Base-by-base conservation (phyloP, 37 sponge, comb jelly and placozoan species). In the Beroe forskalii region DNA sequence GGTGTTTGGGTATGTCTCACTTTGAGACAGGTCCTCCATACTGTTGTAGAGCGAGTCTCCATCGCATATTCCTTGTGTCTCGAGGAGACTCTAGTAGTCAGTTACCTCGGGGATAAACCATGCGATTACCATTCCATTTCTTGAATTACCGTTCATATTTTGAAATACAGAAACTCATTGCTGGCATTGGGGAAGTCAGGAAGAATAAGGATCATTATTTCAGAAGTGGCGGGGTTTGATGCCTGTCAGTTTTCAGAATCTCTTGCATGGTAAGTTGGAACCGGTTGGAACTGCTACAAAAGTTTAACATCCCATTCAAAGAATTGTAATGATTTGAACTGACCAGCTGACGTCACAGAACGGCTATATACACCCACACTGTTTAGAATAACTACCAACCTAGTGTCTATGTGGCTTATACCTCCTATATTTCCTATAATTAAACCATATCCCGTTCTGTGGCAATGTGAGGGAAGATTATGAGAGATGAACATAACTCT, bases 31-130 rank as follows among this genome's bases (percentile, higher is more conserved):
- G 55, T 39, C 86, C 86, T 80, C 86, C 86, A 38, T 38, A 80
- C 43, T 80, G 86, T 80, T 80, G 86, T 48, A 80, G 17, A 80
- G 17, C 55, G 42, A 80, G 86, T 80, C 86, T 80, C 86, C 86
- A 80, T 80, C 42, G 86, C 86, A 80, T 80, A 80, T 80, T 80
- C 86, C 86, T 80, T 80, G 86, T 25, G 86, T 80, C 86, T 80
- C 86, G 86, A 33, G 86, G 86, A 80, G 86, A 80, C 55, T 44
- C 86, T 80, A 80, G 55, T 20, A 44, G 86, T 80, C 86, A 4
- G 43, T 80, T 44, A 80, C 86, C 86, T 22, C 86, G 86, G 55
- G 86, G 86, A 80, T 80, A 80, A 80, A 80, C 86, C 86, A 80
- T 80, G 86, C 86, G 42, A 80, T 33, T 80, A 48, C 40, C 86